Evolutionary conservation across 2,888 invertebrate species (phyloP).

Genomic region (Leptopilina myrica): DNA sequence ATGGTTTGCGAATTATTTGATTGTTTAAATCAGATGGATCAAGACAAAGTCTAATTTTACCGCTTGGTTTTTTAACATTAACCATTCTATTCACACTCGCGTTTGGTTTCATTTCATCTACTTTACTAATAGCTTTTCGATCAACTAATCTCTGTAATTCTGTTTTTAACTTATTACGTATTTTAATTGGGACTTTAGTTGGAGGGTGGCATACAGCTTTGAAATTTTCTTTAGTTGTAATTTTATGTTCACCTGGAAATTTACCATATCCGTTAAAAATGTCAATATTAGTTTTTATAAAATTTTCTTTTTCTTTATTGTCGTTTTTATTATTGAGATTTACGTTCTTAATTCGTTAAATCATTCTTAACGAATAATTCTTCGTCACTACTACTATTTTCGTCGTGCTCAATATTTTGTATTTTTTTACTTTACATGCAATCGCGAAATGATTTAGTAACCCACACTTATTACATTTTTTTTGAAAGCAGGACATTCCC

Average conservation of each 20-base stretch:
- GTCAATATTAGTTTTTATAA: neutral
- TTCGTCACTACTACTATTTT: constrained; percentile 1
- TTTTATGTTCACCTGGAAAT: constrained; percentile 4
- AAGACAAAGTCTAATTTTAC: constrained; percentile 3
- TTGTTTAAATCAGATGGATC: neutral
- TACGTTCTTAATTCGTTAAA: neutral
- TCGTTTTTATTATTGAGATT: neutral
- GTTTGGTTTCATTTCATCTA: neutral
- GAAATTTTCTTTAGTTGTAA: neutral
- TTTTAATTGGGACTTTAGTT: neutral
- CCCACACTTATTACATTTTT: neutral
- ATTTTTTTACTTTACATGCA: constrained; percentile 7
- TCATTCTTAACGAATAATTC: neutral
- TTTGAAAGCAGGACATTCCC: neutral
- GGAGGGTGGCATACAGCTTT: neutral
- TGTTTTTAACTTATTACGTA: neutral
- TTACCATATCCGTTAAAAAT: neutral
- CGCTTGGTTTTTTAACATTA: neutral
- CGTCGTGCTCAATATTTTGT: neutral
- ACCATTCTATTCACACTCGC: neutral
- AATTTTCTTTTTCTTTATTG: neutral
- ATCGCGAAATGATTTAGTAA: neutral
- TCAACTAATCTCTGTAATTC: neutral
- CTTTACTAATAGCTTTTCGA: neutral
- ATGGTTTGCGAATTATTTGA: neutral